Percentiles rank a stretch among this genome's conserved stretches.
These are phyloP conservation scores for Cephus spinipes DNA, from an alignment of 2,888 invertebrate genomes.

Conservation along the genomic window DNA sequence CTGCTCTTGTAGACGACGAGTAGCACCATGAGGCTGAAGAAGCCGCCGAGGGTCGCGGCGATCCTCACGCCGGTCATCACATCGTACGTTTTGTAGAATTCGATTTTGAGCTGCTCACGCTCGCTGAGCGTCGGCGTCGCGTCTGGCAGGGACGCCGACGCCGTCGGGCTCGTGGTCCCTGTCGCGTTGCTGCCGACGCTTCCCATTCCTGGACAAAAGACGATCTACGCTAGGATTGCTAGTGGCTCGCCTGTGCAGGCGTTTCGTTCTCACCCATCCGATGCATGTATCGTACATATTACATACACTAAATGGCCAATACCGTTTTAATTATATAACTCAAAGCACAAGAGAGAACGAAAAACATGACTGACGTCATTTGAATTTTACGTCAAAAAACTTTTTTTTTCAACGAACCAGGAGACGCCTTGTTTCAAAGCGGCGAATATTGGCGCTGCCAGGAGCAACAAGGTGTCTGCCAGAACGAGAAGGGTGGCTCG, in stretches of 20 bases:
- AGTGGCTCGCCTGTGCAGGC: not conserved
- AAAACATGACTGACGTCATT: not conserved
- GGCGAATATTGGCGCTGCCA: not conserved
- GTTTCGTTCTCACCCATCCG: not conserved
- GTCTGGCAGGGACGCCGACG: constrained; percentile 68
- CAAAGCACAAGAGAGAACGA: not conserved
- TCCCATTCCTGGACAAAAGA: constrained; percentile 53
- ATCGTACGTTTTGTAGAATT: constrained; percentile 92
- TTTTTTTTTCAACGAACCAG: not conserved
- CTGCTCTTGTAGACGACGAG: constrained; percentile 90
- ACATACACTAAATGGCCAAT: not conserved
- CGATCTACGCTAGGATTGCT: not conserved
- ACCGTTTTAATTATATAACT: not conserved
- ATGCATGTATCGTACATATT: not conserved
- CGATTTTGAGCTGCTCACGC: constrained; percentile 79
- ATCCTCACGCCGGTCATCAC: constrained; percentile 94
- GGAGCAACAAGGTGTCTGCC: not conserved
- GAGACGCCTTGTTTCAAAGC: not conserved
- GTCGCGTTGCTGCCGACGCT: constrained; percentile 58
- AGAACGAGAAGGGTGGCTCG: not conserved
- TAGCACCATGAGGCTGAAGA: constrained; percentile 92
- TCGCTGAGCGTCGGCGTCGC: constrained; percentile 66
- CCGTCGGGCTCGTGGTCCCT: constrained; percentile 68
- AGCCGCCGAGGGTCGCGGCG: constrained; percentile 90
- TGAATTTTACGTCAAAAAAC: not conserved